These are phyloP conservation scores for Ectemnius lituratus DNA, from an alignment of 2,888 invertebrate species.

Conservation along the genomic window DNA sequence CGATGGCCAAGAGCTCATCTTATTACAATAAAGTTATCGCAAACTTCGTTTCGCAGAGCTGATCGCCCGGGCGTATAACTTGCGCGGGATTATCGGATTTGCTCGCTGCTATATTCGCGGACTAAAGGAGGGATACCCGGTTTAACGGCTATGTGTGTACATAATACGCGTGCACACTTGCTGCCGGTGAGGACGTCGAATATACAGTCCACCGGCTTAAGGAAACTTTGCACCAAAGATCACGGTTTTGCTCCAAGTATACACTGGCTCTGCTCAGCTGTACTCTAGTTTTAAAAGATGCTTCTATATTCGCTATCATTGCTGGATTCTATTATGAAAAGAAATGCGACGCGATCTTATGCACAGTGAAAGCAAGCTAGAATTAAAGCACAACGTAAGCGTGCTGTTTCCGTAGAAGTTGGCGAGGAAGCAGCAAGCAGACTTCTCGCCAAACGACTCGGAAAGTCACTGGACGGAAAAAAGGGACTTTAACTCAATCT, in stretches of 20 bases:
- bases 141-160: no score
- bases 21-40: constrained; percentile 74
- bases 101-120: constrained; percentile 11
- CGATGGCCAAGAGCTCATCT: constrained; percentile 62
- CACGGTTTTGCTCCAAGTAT: no score
- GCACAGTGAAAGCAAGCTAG: constrained; percentile 42
- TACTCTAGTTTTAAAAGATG: no score
- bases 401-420: constrained; percentile 60
- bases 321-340: constrained; percentile 22
- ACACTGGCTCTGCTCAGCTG: no score
- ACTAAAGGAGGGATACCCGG: no score
- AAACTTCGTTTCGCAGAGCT: constrained; percentile 67
- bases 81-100: constrained; percentile 36
- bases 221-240: no score
- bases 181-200: no score
- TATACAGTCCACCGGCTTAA: no score
- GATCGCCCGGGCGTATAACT: constrained; percentile 35
- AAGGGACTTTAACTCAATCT: constrained; percentile 62
- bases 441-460: neutral
- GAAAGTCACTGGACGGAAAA: neutral
- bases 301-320: no score
- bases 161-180: no score
- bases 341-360: constrained; percentile 51
- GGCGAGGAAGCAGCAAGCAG: neutral
- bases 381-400: constrained; percentile 61